Conservation (phyloP, 37 sponge, comb jelly and placozoan genomes). For the Axinella damicornis region DNA sequence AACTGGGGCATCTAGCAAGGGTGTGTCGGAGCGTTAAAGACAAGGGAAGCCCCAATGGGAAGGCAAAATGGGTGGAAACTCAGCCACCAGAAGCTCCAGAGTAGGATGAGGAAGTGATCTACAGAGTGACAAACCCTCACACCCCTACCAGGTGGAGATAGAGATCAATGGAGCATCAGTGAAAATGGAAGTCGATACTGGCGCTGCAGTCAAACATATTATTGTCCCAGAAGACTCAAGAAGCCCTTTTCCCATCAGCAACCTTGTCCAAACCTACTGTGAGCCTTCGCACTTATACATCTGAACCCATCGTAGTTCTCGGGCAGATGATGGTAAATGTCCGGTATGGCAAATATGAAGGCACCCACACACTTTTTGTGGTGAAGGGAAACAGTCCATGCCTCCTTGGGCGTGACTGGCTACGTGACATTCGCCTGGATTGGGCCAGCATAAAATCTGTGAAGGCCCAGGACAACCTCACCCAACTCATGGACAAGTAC, state of each 20-base stretch:
- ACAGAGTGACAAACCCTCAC: background rate
- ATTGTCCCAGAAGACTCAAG: background rate
- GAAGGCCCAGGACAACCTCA: background rate
- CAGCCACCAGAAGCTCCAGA: background rate
- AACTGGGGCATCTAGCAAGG: no score
- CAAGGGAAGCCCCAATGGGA: background rate
- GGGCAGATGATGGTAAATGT: constrained; percentile 12
- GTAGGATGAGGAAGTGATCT: background rate
- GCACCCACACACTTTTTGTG: background rate
- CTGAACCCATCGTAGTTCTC: background rate
- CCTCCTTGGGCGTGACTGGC: constrained; percentile 34
- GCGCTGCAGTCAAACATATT: background rate
- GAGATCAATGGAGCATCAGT: background rate
- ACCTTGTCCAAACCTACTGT: background rate
- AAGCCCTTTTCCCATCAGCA: background rate
- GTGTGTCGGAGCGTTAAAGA: no score
- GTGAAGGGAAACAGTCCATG: constrained; percentile 13
- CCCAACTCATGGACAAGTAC: constrained; percentile 13
- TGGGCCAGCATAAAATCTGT: constrained; percentile 2
- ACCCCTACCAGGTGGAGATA: background rate
- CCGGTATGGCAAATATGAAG: background rate
- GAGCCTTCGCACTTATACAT: background rate
- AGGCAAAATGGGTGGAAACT: no score
- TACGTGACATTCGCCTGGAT: constrained; percentile 7
- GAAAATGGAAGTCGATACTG: constrained; percentile 4